Conservation (phyloP, 2,113 vertebrate species). For the Raja brachyura region DNA sequence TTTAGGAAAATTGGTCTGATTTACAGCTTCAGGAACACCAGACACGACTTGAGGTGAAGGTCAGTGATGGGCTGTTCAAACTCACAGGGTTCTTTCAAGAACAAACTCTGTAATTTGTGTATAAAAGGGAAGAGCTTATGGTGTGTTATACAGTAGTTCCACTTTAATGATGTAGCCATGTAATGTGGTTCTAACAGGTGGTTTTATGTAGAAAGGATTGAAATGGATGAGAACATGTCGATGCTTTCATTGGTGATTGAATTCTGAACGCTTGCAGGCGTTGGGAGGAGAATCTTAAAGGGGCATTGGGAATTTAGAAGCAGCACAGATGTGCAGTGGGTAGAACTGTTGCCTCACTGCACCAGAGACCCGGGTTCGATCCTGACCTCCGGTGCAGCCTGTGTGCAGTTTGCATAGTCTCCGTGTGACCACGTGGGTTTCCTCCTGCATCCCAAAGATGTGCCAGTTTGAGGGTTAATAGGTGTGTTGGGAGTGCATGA, state of each 20-base stretch:
- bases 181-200: slow-evolving; percentile 20
- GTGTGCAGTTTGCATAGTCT: too few relatives aligned
- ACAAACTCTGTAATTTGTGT: background rate
- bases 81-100: background rate
- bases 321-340: too few relatives aligned
- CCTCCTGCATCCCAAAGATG: too few relatives aligned
- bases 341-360: too few relatives aligned
- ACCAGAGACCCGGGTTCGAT: too few relatives aligned
- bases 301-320: background rate
- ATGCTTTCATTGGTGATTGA: background rate
- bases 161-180: slow-evolving; percentile 6
- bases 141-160: background rate
- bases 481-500: too few relatives aligned
- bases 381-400: too few relatives aligned
- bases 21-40: background rate
- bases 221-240: background rate
- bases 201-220: background rate
- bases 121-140: background rate
- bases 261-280: background rate
- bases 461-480: too few relatives aligned
- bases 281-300: too few relatives aligned
- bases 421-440: too few relatives aligned
- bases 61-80: background rate
- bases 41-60: background rate
- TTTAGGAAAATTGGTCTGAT: slow-evolving; percentile 17